Conservation (phyloP, 2,888 invertebrate species). For the Torymus auratus region DNA sequence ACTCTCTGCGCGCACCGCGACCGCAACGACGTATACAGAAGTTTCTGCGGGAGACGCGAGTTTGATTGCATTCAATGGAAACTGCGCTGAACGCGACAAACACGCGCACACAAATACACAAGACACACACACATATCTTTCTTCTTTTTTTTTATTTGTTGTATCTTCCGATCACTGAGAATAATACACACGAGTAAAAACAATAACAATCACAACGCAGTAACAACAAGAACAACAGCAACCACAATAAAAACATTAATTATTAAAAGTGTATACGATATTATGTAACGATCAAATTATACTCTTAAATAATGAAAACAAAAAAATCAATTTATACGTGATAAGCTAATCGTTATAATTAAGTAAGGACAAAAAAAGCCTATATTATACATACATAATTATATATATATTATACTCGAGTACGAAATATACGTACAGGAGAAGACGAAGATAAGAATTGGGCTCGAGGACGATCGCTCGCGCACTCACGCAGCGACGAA, state of each 20-base stretch:
- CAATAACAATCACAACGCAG: too few species aligned
- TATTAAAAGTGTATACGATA: conserved; percentile 69
- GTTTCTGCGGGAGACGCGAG: conserved; percentile 47
- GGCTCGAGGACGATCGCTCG: conserved; percentile 75
- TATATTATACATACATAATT: conserved; percentile 47
- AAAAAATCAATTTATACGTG: conserved; percentile 32
- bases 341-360: conserved; percentile 57
- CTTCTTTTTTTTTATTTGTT: conserved; percentile 1
- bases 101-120: too few species aligned
- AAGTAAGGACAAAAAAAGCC: conserved; percentile 3
- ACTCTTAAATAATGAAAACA: conserved; percentile 45
- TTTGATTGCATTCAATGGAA: conserved; percentile 74
- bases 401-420: conserved; percentile 40
- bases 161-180: conserved; percentile 33
- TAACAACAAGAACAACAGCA: conserved; percentile 46
- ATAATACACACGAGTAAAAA: not conserved
- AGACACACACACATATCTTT: too few species aligned
- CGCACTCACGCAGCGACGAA: conserved; percentile 53
- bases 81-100: conserved; percentile 63
- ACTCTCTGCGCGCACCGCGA: conserved; percentile 59
- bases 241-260: conserved; percentile 48
- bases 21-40: not conserved
- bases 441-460: conserved; percentile 69
- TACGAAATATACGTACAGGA: conserved; percentile 52
- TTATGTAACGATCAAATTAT: conserved; percentile 61